These are phyloP conservation scores for Tetheella fluctuosa DNA, from an alignment of 2,888 invertebrate genomes.

Conservation along the genomic window DNA sequence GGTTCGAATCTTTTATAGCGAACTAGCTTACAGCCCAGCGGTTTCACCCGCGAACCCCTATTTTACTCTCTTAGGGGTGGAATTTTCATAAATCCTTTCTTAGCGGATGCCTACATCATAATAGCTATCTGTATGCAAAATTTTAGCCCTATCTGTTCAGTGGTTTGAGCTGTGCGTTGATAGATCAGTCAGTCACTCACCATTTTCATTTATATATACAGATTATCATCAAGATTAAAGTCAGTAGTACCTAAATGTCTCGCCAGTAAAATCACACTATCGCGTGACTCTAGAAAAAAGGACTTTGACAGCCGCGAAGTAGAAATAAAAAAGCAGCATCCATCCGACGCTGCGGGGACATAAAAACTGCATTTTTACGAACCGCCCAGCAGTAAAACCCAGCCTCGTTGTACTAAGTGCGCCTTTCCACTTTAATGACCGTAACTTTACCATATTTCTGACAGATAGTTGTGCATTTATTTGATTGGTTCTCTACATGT, in stretches of 20 bases:
- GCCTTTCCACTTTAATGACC: conserved; percentile 33
- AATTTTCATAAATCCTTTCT: too few relatives aligned
- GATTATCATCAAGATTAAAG: background rate
- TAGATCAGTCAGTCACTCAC: too few relatives aligned
- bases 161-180: too few relatives aligned
- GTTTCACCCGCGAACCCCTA: too few relatives aligned
- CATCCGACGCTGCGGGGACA: conserved; percentile 42
- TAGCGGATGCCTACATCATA: too few relatives aligned
- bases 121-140: too few relatives aligned
- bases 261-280: conserved; percentile 55
- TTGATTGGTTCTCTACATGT: conserved; percentile 8
- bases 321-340: conserved; percentile 61
- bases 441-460: conserved; percentile 14
- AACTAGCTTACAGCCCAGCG: too few relatives aligned
- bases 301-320: conserved; percentile 58
- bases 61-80: too few relatives aligned
- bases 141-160: too few relatives aligned
- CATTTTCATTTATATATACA: too few relatives aligned
- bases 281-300: conserved; percentile 53
- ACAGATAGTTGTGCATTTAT: conserved; percentile 15
- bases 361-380: conserved; percentile 60
- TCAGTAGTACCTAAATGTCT: conserved; percentile 12
- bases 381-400: conserved; percentile 42
- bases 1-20: too few relatives aligned
- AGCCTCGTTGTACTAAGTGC: conserved; percentile 45